These are phyloP conservation scores for Leptinotarsa lineolata DNA, from an alignment of 1,140 invertebrate species.

Conservation along the genomic window DNA sequence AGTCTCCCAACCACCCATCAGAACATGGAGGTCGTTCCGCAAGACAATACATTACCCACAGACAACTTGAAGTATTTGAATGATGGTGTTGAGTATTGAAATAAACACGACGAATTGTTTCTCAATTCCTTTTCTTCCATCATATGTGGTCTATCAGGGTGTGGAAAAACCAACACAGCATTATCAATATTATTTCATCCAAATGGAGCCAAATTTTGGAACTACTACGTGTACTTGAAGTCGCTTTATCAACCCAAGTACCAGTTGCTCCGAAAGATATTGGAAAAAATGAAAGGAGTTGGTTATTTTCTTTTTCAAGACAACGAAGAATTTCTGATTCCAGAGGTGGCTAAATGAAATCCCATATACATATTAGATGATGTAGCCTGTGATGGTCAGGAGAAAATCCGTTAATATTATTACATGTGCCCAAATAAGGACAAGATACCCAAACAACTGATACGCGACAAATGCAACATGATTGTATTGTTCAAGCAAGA, in stretches of 20 bases:
- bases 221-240: constrained; percentile 41
- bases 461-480: too few species aligned
- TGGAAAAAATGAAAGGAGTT: constrained; percentile 34
- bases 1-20: not conserved
- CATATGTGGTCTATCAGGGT: constrained; percentile 34
- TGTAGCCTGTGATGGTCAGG: constrained; percentile 53
- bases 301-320: constrained; percentile 47
- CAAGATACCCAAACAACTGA: too few species aligned
- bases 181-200: too few species aligned
- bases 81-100: not conserved
- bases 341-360: constrained; percentile 30
- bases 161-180: too few species aligned
- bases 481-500: too few species aligned
- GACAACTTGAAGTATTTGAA: constrained; percentile 14
- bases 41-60: constrained; percentile 19
- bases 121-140: constrained; percentile 17
- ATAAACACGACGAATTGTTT: constrained; percentile 24
- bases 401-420: constrained; percentile 53
- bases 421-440: too few species aligned
- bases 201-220: constrained; percentile 42
- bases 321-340: constrained; percentile 29
- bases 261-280: constrained; percentile 33
- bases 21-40: constrained; percentile 18
- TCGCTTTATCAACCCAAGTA: constrained; percentile 44
- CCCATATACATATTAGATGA: constrained; percentile 51